phyloP scores from a whole-genome alignment of 2,888 invertebrate species.

The Boloria euphrosyne region DNA sequence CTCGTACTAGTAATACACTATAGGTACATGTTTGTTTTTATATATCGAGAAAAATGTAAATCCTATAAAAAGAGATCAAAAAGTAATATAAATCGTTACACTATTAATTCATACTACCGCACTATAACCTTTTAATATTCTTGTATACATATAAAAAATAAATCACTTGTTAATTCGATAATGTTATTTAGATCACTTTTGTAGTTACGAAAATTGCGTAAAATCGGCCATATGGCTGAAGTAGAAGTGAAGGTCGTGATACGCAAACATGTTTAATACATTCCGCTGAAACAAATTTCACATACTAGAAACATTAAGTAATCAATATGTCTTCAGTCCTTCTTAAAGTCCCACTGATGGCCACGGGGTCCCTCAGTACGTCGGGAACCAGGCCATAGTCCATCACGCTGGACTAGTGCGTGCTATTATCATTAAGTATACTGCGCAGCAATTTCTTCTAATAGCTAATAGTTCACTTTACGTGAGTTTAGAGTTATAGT shows the following conservation, averaged over 20 bases:
- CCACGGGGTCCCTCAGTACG: too few relatives aligned
- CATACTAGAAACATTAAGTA: constrained; percentile 12
- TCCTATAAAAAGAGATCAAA: neutral
- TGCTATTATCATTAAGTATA: too few relatives aligned
- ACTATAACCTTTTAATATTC: constrained; percentile 6
- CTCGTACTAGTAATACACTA: too few relatives aligned
- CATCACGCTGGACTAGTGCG: too few relatives aligned
- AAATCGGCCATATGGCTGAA: constrained; percentile 20
- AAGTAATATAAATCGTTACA: neutral
- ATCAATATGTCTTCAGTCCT: too few relatives aligned
- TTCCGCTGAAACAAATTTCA: constrained; percentile 21
- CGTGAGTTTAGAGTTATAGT: too few relatives aligned
- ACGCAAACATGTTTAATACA: constrained; percentile 19
- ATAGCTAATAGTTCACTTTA: too few relatives aligned
- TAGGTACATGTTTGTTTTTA: too few relatives aligned
- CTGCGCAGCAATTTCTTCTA: too few relatives aligned
- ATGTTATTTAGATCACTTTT: constrained; percentile 21
- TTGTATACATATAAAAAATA: constrained; percentile 7
- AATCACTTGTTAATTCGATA: constrained; percentile 15
- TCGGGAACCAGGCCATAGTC: too few relatives aligned
- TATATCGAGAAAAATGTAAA: neutral
- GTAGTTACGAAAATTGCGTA: constrained; percentile 16
- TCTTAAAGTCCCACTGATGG: too few relatives aligned
- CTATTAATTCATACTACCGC: neutral
- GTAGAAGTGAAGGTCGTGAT: constrained; percentile 16